phyloP scores from a whole-genome alignment of 2,888 invertebrate genomes.

The Trilocha varians region DNA sequence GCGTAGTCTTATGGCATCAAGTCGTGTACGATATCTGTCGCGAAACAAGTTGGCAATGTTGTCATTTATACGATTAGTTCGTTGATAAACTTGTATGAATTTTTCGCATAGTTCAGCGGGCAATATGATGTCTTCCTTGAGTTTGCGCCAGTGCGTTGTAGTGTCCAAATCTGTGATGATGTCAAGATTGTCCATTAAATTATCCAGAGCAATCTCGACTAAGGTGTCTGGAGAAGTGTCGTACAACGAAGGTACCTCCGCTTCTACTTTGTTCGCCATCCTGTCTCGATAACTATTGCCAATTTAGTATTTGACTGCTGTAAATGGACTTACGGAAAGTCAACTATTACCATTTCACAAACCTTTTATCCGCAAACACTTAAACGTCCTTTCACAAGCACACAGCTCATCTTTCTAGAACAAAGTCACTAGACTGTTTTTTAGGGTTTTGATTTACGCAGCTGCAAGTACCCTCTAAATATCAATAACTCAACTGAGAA shows the following conservation, averaged over 20 bases:
- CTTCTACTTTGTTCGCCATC: slow-evolving; percentile 30
- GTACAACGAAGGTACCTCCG: slow-evolving; percentile 34
- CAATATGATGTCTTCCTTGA: slow-evolving; percentile 76
- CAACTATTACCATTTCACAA: background rate
- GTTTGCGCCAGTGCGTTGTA: slow-evolving; percentile 51
- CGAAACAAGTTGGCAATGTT: slow-evolving; percentile 80
- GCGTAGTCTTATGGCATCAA: slow-evolving; percentile 79
- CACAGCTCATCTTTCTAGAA: background rate
- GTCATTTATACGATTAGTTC: slow-evolving; percentile 73
- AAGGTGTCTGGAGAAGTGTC: slow-evolving; percentile 73
- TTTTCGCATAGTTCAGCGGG: slow-evolving; percentile 83
- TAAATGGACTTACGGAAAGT: background rate
- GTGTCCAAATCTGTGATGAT: slow-evolving; percentile 71
- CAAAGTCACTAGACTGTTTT: background rate
- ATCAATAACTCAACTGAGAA: background rate
- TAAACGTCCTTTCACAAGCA: slow-evolving; percentile 1
- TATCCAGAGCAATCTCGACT: slow-evolving; percentile 76
- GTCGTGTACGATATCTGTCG: slow-evolving; percentile 77
- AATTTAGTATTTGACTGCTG: slow-evolving; percentile 2
- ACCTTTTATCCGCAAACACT: slow-evolving; percentile 8
- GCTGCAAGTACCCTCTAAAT: background rate
- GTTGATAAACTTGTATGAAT: slow-evolving; percentile 74
- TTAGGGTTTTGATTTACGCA: background rate
- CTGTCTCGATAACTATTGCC: slow-evolving; percentile 14
- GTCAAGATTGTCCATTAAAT: slow-evolving; percentile 75